phyloP scores from a whole-genome alignment of 2,797 vertebrate genomes.

The Lerista edwardsae region DNA sequence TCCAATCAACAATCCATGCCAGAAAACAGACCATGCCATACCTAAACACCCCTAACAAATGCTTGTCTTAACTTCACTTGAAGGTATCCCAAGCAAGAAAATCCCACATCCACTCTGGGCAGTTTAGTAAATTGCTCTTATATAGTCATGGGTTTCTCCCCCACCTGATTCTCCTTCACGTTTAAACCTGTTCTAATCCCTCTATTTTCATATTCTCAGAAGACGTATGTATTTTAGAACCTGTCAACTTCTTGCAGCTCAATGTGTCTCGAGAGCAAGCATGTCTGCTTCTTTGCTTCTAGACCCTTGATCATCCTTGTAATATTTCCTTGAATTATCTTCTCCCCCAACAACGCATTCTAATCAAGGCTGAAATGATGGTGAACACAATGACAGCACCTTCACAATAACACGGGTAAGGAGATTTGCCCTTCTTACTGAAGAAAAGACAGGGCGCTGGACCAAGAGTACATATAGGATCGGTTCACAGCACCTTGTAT shows the following conservation, averaged over 20 bases:
- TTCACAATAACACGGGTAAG: no score
- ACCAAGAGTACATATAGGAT: not conserved
- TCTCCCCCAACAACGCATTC: not conserved
- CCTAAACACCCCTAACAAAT: not conserved
- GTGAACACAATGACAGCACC: not conserved
- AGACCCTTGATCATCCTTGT: not conserved
- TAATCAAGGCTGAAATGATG: not conserved
- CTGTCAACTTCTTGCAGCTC: conserved; percentile 2
- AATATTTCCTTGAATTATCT: not conserved
- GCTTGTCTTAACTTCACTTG: not conserved
- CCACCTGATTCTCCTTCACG: no score
- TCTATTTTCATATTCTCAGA: not conserved
- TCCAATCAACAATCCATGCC: not conserved
- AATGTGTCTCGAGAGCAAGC: conserved; percentile 22
- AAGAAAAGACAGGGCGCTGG: not conserved
- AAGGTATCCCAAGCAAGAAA: not conserved
- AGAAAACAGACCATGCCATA: not conserved
- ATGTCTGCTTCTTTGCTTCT: conserved; percentile 6
- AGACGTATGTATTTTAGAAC: not conserved
- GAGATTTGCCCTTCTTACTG: not conserved
- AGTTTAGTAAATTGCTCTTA: not conserved
- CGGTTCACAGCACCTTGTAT: not conserved
- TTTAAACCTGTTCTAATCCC: not conserved
- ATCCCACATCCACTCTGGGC: not conserved
- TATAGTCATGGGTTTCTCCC: not conserved